Evolutionary conservation across 2,888 invertebrate genomes (phyloP).

Genomic region (Epistrophe grossulariae): DNA sequence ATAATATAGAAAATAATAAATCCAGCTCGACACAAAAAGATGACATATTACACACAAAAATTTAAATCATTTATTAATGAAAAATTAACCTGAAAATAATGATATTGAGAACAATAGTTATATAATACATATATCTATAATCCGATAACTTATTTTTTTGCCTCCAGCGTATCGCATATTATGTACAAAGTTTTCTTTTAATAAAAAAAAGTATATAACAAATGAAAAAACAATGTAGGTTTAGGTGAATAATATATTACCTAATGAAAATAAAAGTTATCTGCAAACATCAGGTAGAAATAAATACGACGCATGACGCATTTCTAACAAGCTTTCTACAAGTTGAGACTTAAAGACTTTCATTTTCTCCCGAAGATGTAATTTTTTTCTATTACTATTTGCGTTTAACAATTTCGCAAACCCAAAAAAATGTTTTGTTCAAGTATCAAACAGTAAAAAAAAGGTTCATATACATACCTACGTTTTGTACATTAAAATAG

Average conservation of each 20-base stretch:
- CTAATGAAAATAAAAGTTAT: constrained; percentile 11
- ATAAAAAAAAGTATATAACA: not conserved
- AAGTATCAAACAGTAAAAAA: constrained; percentile 28
- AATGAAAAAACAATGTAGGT: not conserved
- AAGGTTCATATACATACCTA: not conserved
- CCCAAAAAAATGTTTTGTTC: constrained; percentile 18
- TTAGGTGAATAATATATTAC: not conserved
- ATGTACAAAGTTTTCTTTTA: no score
- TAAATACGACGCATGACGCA: constrained; percentile 40
- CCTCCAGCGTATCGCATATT: not conserved
- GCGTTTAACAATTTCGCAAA: constrained; percentile 37
- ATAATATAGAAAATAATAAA: not conserved
- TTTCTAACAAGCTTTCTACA: constrained; percentile 53
- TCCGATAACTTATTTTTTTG: not conserved
- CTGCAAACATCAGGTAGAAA: constrained; percentile 44
- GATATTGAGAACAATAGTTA: not conserved
- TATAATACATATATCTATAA: not conserved
- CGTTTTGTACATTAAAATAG: constrained; percentile 16
- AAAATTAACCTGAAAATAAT: constrained; percentile 11
- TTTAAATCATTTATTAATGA: not conserved
- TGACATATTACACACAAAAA: not conserved
- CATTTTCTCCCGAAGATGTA: constrained; percentile 56
- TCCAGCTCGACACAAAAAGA: not conserved
- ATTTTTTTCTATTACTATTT: constrained; percentile 45
- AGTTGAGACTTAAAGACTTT: constrained; percentile 42